Conservation (phyloP, 1,140 invertebrate species). For the Whitmania pigra region DNA sequence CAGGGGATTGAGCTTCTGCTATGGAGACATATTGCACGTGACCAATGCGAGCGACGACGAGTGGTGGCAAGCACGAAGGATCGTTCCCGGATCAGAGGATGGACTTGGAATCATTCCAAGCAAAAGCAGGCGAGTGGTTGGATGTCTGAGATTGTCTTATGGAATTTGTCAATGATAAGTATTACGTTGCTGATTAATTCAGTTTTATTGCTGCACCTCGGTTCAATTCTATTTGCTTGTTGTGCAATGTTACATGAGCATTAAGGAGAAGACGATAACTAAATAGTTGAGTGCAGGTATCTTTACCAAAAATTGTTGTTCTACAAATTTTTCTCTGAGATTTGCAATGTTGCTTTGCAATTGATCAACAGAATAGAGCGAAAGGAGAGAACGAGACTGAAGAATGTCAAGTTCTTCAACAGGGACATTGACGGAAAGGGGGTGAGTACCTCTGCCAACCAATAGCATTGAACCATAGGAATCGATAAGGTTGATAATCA, state of each 20-base stretch:
- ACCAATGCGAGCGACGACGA: constrained; percentile 98
- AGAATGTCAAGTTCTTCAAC: constrained; percentile 13
- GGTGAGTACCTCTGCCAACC: background rate
- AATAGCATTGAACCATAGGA: background rate
- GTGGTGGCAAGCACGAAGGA: constrained; percentile 81
- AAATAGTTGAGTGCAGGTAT: no score
- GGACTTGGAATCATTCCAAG: constrained; percentile 18
- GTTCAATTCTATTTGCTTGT: no score
- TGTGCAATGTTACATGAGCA: no score
- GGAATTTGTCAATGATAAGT: no score
- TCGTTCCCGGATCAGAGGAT: constrained; percentile 11
- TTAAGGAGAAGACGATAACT: no score
- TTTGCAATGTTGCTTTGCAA: no score
- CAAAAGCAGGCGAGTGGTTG: constrained; percentile 8
- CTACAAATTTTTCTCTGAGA: no score
- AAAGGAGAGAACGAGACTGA: constrained; percentile 15
- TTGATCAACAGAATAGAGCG: constrained; percentile 9
- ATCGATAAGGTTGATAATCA: no score
- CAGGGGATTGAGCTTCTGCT: constrained; percentile 76
- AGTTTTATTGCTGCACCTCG: no score
- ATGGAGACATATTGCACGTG: constrained; percentile 95
- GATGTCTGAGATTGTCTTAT: no score
- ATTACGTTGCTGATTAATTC: no score
- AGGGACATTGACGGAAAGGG: constrained; percentile 2
- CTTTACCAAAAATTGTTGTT: no score